Conservation (phyloP, 1,140 invertebrate species). For the Trichoplusia ni region DNA sequence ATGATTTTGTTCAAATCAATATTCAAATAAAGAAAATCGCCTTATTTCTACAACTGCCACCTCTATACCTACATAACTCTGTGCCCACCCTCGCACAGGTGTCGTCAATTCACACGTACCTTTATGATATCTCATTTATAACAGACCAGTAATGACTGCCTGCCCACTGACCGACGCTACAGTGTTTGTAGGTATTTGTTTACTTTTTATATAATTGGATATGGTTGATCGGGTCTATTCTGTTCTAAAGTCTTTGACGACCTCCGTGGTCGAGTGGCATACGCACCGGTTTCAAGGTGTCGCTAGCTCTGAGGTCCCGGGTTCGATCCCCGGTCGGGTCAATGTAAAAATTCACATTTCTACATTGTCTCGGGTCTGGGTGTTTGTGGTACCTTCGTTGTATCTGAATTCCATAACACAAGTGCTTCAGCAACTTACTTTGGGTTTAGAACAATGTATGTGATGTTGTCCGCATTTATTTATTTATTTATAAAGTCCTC, state of each 20-base stretch:
- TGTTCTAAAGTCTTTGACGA: neutral
- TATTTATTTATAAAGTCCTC: no score
- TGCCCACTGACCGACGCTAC: constrained; percentile 31
- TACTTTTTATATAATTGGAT: neutral
- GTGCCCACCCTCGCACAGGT: constrained; percentile 56
- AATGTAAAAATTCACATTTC: no score
- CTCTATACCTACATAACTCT: constrained; percentile 38
- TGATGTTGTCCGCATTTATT: no score
- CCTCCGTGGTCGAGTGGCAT: neutral
- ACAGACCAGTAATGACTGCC: constrained; percentile 61
- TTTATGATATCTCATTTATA: constrained; percentile 69
- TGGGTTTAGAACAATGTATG: no score
- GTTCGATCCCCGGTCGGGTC: no score
- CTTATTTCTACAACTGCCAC: neutral
- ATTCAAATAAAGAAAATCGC: neutral
- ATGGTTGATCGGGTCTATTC: neutral
- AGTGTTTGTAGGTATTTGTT: neutral
- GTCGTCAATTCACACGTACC: constrained; percentile 69
- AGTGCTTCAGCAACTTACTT: no score
- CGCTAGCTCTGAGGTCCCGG: no score
- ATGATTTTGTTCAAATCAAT: no score
- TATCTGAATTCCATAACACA: no score
- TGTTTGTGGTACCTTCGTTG: no score
- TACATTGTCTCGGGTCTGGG: no score
- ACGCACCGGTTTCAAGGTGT: no score